Conservation (phyloP, 2,888 invertebrate genomes). For the Chloromyia formosa region DNA sequence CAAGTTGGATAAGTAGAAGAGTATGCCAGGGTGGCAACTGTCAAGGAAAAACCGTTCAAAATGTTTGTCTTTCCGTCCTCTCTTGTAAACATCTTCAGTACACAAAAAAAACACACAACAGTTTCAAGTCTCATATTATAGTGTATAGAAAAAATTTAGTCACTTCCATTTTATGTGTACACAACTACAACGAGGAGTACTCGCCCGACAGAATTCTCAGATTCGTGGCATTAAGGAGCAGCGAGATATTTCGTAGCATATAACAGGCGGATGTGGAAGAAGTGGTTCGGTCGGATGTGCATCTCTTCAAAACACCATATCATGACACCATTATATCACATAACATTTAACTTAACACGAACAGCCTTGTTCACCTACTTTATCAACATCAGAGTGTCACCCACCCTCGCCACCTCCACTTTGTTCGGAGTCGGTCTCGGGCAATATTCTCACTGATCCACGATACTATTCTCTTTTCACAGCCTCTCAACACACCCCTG, state of each 20-base stretch:
- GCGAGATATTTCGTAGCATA: too few species aligned
- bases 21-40: not conserved
- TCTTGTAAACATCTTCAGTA: conserved; percentile 31
- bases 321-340: conserved; percentile 10
- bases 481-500: too few species aligned
- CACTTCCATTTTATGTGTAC: not conserved
- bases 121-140: not conserved
- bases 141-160: not conserved
- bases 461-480: too few species aligned
- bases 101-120: conserved; percentile 4
- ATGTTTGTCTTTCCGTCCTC: conserved; percentile 30
- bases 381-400: not conserved
- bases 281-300: not conserved
- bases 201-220: too few species aligned
- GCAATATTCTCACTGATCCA: too few species aligned
- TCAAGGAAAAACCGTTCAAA: conserved; percentile 23
- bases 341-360: conserved; percentile 3
- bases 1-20: not conserved
- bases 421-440: not conserved
- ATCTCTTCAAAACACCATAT: not conserved
- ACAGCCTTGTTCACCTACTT: conserved; percentile 10
- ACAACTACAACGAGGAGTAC: too few species aligned
- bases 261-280: not conserved
- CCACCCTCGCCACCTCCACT: not conserved
- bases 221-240: too few species aligned